Conservation (phyloP, 2,113 vertebrate genomes). For the Hypocryptadius cinnamomeus region DNA sequence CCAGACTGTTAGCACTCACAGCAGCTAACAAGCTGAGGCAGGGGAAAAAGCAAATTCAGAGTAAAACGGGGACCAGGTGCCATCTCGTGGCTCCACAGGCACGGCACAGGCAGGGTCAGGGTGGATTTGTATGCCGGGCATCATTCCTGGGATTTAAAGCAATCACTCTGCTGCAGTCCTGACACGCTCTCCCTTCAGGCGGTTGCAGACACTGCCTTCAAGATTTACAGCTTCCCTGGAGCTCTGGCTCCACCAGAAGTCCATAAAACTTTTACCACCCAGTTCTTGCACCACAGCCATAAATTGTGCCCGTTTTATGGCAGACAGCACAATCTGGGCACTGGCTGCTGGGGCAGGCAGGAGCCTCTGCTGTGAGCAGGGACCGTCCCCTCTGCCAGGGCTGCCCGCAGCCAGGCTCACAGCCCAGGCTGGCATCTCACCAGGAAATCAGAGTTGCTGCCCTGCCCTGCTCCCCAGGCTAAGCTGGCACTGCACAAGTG, state of each 20-base stretch:
- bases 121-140: not conserved
- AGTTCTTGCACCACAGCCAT: not conserved
- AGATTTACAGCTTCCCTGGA: not conserved
- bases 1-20: not conserved
- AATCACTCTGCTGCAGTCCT: not conserved
- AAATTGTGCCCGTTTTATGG: not conserved
- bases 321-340: not conserved
- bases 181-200: not conserved
- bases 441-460: not conserved
- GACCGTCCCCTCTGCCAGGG: fast-evolving
- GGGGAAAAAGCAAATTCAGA: not conserved
- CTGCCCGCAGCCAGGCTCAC: fast-evolving
- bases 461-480: not conserved
- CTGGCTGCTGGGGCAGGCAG: not conserved
- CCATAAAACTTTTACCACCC: not conserved
- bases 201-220: not conserved
- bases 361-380: not conserved
- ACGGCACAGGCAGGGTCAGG: not conserved
- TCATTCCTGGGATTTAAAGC: not conserved
- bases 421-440: fast-evolving
- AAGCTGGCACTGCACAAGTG: not conserved
- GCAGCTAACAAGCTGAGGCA: not conserved
- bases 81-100: not conserved
- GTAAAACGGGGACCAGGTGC: not conserved
- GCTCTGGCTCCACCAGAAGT: not conserved